Evolutionary conservation across 1,140 invertebrate species (phyloP), one percentile per base, ranked within the genome.

Genomic region (Bombus balteatus): DNA sequence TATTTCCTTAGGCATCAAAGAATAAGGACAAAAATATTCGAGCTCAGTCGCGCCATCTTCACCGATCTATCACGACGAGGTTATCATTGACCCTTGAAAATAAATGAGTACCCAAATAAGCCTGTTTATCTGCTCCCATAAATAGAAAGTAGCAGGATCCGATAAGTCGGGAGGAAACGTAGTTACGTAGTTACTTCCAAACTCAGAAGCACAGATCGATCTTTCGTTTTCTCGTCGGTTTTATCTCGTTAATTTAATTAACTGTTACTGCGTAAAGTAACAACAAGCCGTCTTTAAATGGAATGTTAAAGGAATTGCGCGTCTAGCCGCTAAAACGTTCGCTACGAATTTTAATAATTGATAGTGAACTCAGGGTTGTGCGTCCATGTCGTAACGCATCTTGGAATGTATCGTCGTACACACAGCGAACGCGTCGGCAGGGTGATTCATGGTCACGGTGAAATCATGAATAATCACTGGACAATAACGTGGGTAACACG

Each of bases 401-500:
- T 73, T 71, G 59, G 47, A 65, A 57, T 76, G 65, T 62, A 85
- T 78, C 81, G 13, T 87, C 57, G 73, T 18, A 70, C 6, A 62
- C 75, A 62, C 2, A 10, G 12, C 34, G 59, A 34, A 59, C 37
- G 53, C 65, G 47, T 57, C 37, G n/a, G 68, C 53, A 66, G 57
- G 41, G 65, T 90, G 89, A 90, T 89, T 90, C 89, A 90, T 80
- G 88, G 79, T 85, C 86, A 90, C 57, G 88, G 78, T 80, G 83
- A 90, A 87, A 90, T 89, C 77, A 87, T 74, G 84, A 89, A 68
- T 86, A 78, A 59, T 81, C 78, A 79, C 22, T 41, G 37, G 39
- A 75, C 74, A 82, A 74, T 85, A 81, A 72, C 57, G 53, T 15
- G 68, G 39, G 25, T 37, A 77, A 62, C 57, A 37, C 39, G 43